Evolutionary conservation across 2,797 vertebrate species (phyloP).

Genomic region (Delichon dasypus): DNA sequence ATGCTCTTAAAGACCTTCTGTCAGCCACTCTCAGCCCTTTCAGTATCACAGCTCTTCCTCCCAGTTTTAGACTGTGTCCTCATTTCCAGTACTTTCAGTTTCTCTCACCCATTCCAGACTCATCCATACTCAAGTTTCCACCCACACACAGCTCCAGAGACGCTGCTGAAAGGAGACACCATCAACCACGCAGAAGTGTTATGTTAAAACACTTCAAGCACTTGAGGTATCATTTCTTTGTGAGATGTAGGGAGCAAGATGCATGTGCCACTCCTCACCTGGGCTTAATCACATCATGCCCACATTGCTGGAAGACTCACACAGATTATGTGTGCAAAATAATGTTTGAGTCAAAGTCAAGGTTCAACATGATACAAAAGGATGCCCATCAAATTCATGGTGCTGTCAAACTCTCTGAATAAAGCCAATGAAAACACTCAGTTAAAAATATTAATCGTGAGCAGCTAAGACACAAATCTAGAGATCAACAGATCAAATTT

Average conservation of each 20-base stretch:
- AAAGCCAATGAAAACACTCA: background rate
- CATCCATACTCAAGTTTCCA: background rate
- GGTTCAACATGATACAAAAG: background rate
- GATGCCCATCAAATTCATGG: background rate
- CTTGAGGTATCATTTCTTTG: background rate
- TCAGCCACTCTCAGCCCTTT: background rate
- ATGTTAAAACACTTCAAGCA: background rate
- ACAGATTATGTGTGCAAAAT: background rate
- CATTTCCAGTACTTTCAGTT: background rate
- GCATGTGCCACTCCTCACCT: background rate
- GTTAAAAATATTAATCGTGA: background rate
- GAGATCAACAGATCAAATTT: background rate
- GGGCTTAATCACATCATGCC: background rate
- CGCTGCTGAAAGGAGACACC: background rate
- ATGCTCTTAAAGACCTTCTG: background rate
- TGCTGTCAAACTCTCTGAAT: background rate
- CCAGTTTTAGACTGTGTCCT: background rate
- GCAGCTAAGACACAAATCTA: background rate
- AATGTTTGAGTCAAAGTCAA: background rate
- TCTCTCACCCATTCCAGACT: background rate
- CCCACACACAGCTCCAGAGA: background rate
- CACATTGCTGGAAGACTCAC: background rate
- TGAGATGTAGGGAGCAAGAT: background rate
- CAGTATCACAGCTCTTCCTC: background rate
- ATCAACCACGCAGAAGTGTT: accelerated